phyloP scores from a whole-genome alignment of 1,140 invertebrate species.

The Spodoptera frugiperda region DNA sequence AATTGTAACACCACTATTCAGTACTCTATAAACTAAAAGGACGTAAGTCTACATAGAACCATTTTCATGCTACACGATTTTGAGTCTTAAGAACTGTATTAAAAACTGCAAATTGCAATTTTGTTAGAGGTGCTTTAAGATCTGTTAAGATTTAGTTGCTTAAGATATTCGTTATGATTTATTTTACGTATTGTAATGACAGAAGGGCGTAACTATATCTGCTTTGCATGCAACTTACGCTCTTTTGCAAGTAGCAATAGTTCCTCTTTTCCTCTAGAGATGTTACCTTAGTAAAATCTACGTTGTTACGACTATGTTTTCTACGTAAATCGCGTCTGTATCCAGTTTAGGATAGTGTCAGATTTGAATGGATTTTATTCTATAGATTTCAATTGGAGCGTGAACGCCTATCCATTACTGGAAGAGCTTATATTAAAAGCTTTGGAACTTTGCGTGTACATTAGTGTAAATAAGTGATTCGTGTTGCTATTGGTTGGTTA shows the following conservation, averaged over 20 bases:
- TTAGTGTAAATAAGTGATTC: conserved; percentile 5
- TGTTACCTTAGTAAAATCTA: conserved; percentile 15
- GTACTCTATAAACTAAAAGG: conserved; percentile 26
- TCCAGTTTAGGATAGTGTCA: conserved; percentile 32
- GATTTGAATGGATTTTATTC: conserved; percentile 41
- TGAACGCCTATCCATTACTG: conserved; percentile 34
- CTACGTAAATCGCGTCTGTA: conserved; percentile 31
- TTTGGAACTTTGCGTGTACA: conserved; percentile 15
- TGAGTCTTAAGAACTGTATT: background rate
- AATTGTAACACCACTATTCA: conserved; percentile 56
- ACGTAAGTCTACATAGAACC: background rate
- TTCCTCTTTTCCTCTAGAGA: conserved; percentile 23
- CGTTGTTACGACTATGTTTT: conserved; percentile 31
- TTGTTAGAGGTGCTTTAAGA: background rate
- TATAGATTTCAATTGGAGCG: conserved; percentile 22
- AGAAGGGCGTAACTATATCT: background rate
- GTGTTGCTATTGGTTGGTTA: no score
- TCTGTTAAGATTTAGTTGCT: background rate
- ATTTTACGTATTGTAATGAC: background rate
- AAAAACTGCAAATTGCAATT: background rate
- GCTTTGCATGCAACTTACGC: background rate
- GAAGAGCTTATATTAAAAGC: conserved; percentile 23
- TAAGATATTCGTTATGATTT: conserved; percentile 1
- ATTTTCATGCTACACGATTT: background rate
- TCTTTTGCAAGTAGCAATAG: background rate